Evolutionary conservation across 2,888 invertebrate genomes (phyloP), one percentile per base, ranked within the genome.

Genomic region (Atethmia centrago): DNA sequence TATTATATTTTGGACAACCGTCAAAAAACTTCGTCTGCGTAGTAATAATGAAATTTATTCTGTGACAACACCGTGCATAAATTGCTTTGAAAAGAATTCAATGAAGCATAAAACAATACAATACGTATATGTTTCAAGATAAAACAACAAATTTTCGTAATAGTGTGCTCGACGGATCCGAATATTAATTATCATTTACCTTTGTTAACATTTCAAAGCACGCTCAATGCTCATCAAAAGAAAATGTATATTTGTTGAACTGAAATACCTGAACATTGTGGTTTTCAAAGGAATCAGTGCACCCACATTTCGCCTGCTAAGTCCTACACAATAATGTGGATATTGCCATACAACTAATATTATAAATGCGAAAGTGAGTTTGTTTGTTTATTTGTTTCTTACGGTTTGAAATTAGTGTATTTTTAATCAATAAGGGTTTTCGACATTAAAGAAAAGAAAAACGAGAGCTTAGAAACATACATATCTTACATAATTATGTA

Each of bases 161-260:
- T 10, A 28, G 49, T 31, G 31, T 47, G 45, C 40, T 64, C 64
- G 28, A 25, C 21, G 8, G 65, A 28, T 19, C 8, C 16, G 40
- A 51, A 51, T 51, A 63, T 74, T 51, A 73, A 73, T 63, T 58
- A 56, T 51, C 3, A 5, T 40, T 42, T n/a, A 58, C 49, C 25
- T 62, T 49, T 73, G 28, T 59, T 53, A 25, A 59, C 12, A 28
- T 68, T 56, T 62, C 21, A 47, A 36, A 68, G 3, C n/a, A 25
- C 12, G 25, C 42, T 42, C n/a, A 42, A 7, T 42, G 42, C 19
- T 42, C 10, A 25, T 62, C 25, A 58, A 68, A 55, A 47, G 21
- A 28, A 61, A 73, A 36, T 31, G 16, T 51, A 47, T 21, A 28
- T 63, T 51, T 25, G n/a, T 65, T 65, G 19, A 40, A 40, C 63